phyloP scores from a whole-genome alignment of 2,113 vertebrate species.

The Synodontis membranacea region DNA sequence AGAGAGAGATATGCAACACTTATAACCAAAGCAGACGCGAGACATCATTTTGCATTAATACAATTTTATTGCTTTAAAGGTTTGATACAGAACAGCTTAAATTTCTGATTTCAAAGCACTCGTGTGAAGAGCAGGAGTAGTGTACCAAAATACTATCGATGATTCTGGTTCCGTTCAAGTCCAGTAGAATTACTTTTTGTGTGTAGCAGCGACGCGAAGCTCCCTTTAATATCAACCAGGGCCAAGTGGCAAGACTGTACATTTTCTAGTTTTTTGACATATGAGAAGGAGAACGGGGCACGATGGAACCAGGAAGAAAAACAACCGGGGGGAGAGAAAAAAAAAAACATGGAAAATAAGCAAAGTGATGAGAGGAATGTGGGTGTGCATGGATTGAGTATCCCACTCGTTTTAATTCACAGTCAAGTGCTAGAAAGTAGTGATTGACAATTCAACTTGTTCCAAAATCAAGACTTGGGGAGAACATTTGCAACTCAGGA shows the following conservation, averaged over 20 bases:
- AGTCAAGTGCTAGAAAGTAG: constrained; percentile 94
- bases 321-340: constrained; percentile 7
- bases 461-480: constrained; percentile 67
- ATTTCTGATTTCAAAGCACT: constrained; percentile 81
- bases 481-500: constrained; percentile 82
- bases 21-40: not conserved
- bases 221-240: constrained; percentile 84
- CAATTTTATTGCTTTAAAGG: constrained; percentile 97
- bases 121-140: constrained; percentile 64
- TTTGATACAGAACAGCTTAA: constrained; percentile 92
- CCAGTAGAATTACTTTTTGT: constrained; percentile 81
- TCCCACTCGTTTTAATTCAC: constrained; percentile 75
- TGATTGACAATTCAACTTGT: constrained; percentile 81
- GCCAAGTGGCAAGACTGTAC: constrained; percentile 39
- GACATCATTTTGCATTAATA: constrained; percentile 73
- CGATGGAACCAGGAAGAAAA: constrained; percentile 28
- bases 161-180: constrained; percentile 78
- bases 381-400: constrained; percentile 33
- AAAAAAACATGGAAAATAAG: constrained; percentile 48
- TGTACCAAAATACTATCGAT: constrained; percentile 51
- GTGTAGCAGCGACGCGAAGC: constrained; percentile 83
- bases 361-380: constrained; percentile 44
- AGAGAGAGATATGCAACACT: not conserved
- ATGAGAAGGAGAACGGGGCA: constrained; percentile 28
- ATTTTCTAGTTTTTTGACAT: constrained; percentile 71